Percentiles rank a stretch among this genome's conserved stretches.
Evolutionary conservation across 2,113 vertebrate species (phyloP).

Genomic region (Sardina pilchardus): DNA sequence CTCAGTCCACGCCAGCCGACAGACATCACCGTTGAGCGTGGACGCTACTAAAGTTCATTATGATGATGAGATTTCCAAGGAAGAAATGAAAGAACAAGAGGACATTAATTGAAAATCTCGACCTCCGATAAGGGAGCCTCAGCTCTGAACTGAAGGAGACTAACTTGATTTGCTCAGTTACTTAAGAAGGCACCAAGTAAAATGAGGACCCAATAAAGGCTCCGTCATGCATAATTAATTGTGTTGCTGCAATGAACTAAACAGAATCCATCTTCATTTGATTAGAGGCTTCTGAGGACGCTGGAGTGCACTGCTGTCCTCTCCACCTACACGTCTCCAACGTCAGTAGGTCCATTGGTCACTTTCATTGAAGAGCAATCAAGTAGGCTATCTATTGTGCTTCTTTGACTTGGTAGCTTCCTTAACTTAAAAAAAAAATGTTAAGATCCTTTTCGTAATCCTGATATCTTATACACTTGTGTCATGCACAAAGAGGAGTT

Average conservation of each 20-base stretch:
- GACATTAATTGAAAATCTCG: conserved; percentile 67
- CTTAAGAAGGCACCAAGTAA: conserved; percentile 82
- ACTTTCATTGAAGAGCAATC: no score
- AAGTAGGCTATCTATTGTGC: no score
- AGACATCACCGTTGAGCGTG: neutral
- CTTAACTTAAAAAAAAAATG: neutral
- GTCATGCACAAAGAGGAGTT: neutral
- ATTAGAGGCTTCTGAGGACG: conserved; percentile 87
- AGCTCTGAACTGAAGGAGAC: conserved; percentile 67
- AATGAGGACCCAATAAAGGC: conserved; percentile 91
- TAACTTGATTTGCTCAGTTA: conserved; percentile 90
- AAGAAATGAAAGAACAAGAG: conserved; percentile 43
- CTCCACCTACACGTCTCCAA: neutral
- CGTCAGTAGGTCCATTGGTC: neutral
- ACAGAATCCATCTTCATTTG: conserved; percentile 96
- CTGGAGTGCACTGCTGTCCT: conserved; percentile 78
- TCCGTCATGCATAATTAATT: conserved; percentile 99
- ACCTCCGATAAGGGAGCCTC: conserved; percentile 76
- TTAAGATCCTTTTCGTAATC: neutral
- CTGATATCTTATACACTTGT: no score
- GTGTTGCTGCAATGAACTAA: conserved; percentile 80
- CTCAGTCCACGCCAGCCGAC: neutral
- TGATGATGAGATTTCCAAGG: conserved; percentile 69
- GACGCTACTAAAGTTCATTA: conserved; percentile 61
- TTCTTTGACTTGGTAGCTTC: no score